Evolutionary conservation across 2,888 invertebrate species (phyloP), one percentile per base, ranked within the genome.

Genomic region (Palloptera scutellata): DNA sequence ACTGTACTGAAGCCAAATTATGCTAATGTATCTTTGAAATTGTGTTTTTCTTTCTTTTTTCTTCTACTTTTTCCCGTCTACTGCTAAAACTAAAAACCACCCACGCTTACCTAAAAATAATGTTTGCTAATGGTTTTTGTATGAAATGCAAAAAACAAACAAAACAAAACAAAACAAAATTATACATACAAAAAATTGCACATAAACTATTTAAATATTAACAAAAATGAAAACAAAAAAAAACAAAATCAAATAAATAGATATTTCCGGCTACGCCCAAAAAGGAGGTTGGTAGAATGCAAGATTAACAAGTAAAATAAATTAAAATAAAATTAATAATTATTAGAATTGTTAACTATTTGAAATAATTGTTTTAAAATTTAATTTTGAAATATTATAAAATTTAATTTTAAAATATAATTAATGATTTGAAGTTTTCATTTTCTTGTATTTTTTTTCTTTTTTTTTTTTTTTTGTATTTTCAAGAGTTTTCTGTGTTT

Each of bases 241-340:
- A 61, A 51, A 68, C 45, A 72, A 71, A 71, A 73, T 74, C 76
- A 76, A 30, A 30, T 30, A 30, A 30, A 70, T 79, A 85, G 85
- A 85, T 85, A 75, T 84, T 85, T 75, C 84, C 85, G 76, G 85
- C 84, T 68, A 85, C 84, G 76, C 84, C 85, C 61, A 84, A 82
- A 76, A 85, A 81, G 76, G 85, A 85, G 83, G 83, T 85, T 77
- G 79, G 82, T 84, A 81, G 73, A 66, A 60, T 61, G 17, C 30
- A 13, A 12, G 12, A 40, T 11, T 58, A 15, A n/a, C n/a, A 15
- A 9, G 40, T 48, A 51, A 19, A 40, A 30, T n/a, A n/a, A n/a
- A n/a, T n/a, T n/a, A n/a, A n/a, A n/a, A n/a, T 51, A 63, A 68
- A 59, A 58, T 60, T 40, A 40, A 48, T 12, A 67, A 42, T 51